Percentiles rank a stretch among this genome's conserved stretches.
Evolutionary conservation across 2,888 invertebrate species (phyloP).

Genomic region (Eupithecia vulgata): DNA sequence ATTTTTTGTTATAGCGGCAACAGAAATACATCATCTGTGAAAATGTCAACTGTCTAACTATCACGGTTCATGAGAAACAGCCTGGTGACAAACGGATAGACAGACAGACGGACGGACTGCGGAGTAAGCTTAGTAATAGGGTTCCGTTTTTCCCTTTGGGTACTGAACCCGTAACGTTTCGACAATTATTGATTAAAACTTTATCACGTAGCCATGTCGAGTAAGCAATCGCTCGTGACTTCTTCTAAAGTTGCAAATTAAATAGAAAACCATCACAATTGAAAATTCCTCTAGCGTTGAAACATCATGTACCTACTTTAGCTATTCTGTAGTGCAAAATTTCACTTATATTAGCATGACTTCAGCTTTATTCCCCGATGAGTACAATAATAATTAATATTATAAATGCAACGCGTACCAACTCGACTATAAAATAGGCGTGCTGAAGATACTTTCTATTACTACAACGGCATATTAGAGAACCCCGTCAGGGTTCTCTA

Average conservation of each 20-base stretch:
- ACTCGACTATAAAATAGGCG: neutral
- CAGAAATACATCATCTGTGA: no score
- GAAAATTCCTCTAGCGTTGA: neutral
- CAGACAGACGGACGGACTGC: no score
- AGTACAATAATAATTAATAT: neutral
- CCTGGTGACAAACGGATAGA: no score
- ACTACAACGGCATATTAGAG: neutral
- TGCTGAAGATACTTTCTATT: neutral
- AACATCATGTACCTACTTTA: neutral
- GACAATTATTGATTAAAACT: no score
- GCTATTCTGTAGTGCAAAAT: neutral
- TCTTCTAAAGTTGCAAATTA: neutral
- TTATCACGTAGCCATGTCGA: no score
- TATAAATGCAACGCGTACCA: neutral
- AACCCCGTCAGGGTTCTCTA: no score
- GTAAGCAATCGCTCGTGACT: neutral
- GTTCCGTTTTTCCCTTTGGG: no score
- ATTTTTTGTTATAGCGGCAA: no score
- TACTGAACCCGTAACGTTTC: no score
- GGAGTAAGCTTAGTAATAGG: no score
- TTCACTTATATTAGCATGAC: neutral
- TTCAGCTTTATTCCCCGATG: neutral
- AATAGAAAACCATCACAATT: neutral
- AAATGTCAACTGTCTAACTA: no score
- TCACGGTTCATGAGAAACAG: no score